A percentile compares a stretch with the other conserved stretches of the same genome.
phyloP scores from a whole-genome alignment of 1,140 invertebrate genomes.

The Camponotus vicinus region DNA sequence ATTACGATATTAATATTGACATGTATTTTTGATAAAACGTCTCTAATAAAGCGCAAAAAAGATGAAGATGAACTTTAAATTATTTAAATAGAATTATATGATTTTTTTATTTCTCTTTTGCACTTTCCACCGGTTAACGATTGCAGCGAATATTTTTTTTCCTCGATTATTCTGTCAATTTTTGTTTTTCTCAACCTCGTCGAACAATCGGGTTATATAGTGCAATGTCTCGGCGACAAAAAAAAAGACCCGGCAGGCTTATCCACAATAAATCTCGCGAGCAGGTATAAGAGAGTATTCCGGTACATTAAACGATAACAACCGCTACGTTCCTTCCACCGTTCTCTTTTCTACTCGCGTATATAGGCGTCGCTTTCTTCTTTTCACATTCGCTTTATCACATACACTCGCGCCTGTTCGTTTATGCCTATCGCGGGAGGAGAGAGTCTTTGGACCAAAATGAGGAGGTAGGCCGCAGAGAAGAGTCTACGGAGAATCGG shows the following conservation, averaged over 20 bases:
- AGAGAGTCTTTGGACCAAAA: slow-evolving; percentile 30
- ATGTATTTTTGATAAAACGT: background rate
- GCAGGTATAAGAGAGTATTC: slow-evolving; percentile 70
- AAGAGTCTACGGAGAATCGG: slow-evolving; percentile 52
- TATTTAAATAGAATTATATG: background rate
- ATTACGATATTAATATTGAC: slow-evolving; percentile 26
- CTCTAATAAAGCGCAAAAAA: background rate
- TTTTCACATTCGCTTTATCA: background rate
- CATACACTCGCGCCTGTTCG: slow-evolving; percentile 28
- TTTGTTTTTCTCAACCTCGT: slow-evolving; percentile 47
- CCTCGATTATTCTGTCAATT: slow-evolving; percentile 62
- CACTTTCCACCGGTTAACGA: slow-evolving; percentile 5
- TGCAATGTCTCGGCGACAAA: slow-evolving; percentile 15
- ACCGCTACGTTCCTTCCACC: slow-evolving; percentile 36
- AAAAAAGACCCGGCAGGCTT: slow-evolving; percentile 55
- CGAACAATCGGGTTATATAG: slow-evolving; percentile 27
- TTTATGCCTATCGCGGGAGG: slow-evolving; percentile 52
- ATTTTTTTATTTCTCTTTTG: background rate
- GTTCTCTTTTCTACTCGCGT: slow-evolving; percentile 10
- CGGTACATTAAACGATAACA: slow-evolving; percentile 68
- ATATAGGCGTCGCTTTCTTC: background rate
- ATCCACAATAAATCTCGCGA: slow-evolving; percentile 73
- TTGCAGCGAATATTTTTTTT: slow-evolving; percentile 16
- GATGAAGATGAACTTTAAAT: slow-evolving; percentile 37
- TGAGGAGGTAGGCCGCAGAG: slow-evolving; percentile 19